Evolutionary conservation across 30 jellyfish, hydroid and myxozoan species (phyloP).

Genomic region (Hydra vulgaris): DNA sequence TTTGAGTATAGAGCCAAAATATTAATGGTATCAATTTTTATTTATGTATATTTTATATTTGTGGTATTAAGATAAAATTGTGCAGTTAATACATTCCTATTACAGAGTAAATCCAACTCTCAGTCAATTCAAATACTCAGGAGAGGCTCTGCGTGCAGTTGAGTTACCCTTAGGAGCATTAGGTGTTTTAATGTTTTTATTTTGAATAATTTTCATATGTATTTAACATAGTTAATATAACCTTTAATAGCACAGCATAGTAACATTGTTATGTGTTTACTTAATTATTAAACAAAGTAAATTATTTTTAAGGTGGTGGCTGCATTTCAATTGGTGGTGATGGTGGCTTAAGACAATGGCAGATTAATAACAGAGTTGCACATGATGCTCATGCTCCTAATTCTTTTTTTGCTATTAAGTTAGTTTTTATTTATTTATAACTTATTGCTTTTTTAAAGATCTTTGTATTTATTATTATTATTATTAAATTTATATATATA

Average conservation of each 20-base stretch:
- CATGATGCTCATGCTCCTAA: constrained; percentile 80
- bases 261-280: too few species aligned
- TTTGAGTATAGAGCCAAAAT: too few species aligned
- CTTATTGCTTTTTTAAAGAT: neutral
- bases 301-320: constrained; percentile 56
- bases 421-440: neutral
- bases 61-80: neutral
- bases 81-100: too few species aligned
- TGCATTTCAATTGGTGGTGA: constrained; percentile 79
- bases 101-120: constrained; percentile 53
- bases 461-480: too few species aligned
- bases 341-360: constrained; percentile 94
- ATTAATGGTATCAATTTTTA: neutral
- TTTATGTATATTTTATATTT: too few species aligned
- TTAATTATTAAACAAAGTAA: too few species aligned
- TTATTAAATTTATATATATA: too few species aligned
- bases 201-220: neutral
- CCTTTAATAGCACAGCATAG: too few species aligned
- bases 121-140: constrained; percentile 46
- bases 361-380: constrained; percentile 54
- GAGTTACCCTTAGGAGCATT: constrained; percentile 82
- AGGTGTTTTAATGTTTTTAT: constrained; percentile 34
- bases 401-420: constrained; percentile 88
- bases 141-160: constrained; percentile 69
- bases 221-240: too few species aligned